These are phyloP conservation scores for Pycnomerus fuliginosus DNA, from an alignment of 2,888 invertebrate species.

Conservation along the genomic window DNA sequence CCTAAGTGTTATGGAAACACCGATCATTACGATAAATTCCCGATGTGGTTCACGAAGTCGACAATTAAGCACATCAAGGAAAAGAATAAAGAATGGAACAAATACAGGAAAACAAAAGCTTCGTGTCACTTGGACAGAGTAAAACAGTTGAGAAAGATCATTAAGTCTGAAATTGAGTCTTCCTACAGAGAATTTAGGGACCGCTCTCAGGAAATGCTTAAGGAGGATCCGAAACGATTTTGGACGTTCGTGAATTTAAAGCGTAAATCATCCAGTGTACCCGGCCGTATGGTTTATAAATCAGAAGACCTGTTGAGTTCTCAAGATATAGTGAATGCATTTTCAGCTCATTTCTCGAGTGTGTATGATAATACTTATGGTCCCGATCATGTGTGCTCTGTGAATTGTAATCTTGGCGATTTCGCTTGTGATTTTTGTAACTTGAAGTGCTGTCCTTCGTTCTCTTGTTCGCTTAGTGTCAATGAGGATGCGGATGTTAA, in stretches of 20 bases:
- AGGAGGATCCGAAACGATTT: background rate
- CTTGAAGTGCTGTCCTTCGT: background rate
- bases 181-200: background rate
- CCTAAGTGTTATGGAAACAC: background rate
- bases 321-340: background rate
- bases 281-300: background rate
- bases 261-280: background rate
- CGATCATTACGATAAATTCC: too few relatives aligned
- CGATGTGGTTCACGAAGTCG: background rate
- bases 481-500: too few relatives aligned
- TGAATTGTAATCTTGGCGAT: background rate
- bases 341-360: background rate
- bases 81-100: conserved; percentile 1
- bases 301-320: background rate
- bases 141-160: background rate
- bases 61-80: conserved; percentile 1
- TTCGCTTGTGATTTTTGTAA: background rate
- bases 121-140: background rate
- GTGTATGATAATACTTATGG: background rate
- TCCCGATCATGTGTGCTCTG: background rate
- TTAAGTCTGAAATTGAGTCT: background rate
- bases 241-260: background rate
- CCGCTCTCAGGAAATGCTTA: background rate
- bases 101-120: conserved; percentile 2
- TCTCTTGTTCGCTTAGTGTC: too few relatives aligned